Conservation (phyloP, 2,797 vertebrate species). For the Sebastes nivosus region DNA sequence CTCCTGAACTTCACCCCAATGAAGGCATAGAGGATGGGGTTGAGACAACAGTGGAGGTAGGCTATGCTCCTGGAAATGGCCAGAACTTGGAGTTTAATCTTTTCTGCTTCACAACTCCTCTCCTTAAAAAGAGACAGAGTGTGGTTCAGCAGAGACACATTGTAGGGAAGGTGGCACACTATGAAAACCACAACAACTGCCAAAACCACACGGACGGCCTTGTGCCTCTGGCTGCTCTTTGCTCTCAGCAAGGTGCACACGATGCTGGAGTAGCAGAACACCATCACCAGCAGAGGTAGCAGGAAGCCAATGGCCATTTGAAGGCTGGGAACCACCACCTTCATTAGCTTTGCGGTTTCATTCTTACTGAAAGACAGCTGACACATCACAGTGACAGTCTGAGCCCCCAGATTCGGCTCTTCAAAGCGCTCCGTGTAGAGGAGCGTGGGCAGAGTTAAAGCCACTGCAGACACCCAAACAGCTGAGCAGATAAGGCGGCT, state of each 20-base stretch:
- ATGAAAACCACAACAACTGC: constrained; percentile 88
- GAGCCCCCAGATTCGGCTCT: rapidly evolving
- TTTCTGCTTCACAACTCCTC: constrained; percentile 72
- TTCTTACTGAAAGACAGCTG: constrained; percentile 67
- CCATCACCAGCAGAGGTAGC: constrained; percentile 87
- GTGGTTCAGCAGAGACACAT: constrained; percentile 80
- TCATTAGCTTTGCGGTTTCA: constrained; percentile 74
- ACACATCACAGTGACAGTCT: constrained; percentile 66
- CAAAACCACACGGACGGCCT: constrained; percentile 88
- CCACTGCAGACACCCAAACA: constrained; percentile 84
- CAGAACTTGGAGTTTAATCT: constrained; percentile 50
- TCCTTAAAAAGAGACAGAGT: constrained; percentile 75
- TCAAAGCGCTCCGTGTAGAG: constrained; percentile 76
- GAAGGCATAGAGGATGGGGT: constrained; percentile 94
- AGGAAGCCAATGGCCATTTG: constrained; percentile 90
- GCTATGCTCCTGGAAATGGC: constrained; percentile 83
- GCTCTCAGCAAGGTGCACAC: constrained; percentile 81
- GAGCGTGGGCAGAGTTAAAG: constrained; percentile 85
- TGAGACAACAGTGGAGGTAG: constrained; percentile 94
- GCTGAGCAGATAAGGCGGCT: constrained; percentile 80
- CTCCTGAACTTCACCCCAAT: constrained; percentile 91
- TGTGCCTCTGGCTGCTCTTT: constrained; percentile 87
- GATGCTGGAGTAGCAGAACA: constrained; percentile 87
- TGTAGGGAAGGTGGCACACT: constrained; percentile 91
- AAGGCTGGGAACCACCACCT: constrained; percentile 83